Evolutionary conservation across 2,113 vertebrate genomes (phyloP), one percentile per base, ranked within the genome.

Genomic region (Salminus brasiliensis): DNA sequence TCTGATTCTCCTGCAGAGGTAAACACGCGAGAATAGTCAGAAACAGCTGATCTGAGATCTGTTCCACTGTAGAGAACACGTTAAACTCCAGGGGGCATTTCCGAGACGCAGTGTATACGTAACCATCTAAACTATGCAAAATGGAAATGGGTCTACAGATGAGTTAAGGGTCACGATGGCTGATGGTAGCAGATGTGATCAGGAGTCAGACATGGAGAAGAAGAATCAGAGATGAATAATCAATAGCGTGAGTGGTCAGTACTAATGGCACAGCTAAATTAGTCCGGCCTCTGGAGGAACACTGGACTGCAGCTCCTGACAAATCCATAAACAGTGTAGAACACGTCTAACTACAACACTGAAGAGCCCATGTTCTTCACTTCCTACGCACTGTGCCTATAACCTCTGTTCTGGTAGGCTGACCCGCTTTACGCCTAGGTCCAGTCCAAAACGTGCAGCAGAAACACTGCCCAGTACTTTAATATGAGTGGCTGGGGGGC

Each of bases 1-100:
- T 98, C 88, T 97, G 95, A 84, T 97, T 99, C 88, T 99, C 98
- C 98, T 99, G 55, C 66, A 77, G 67, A 27, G 70, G 69, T 0
- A 57, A 6, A 25, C 23, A 55, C 18, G 7, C 18, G 23, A 83
- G 41, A 67, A 65, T 18, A 81, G 0, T 25, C 52, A 63, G 18
- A 69, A 47, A 32, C 9, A 0, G 23, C 47, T 59, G 66, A 47
- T 60, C 21, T 34, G 9, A 60, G 36, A 60, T 47, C 66, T 60
- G 25, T 43, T 34, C 12, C n/a, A 32, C 23, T 25, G 30, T 12
- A 21, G 10, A 47, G 12, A 15, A 15, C 13, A 13, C 36, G 18
- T 49, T 5, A 12, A 21, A 21, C 47, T 1, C 45, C 45, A 16
- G 45, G 41, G 8, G 5, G 3, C 12, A 11, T 43, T 43, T 18